Conservation (phyloP, 2,113 vertebrate genomes). For the Tachysurus vachellii region DNA sequence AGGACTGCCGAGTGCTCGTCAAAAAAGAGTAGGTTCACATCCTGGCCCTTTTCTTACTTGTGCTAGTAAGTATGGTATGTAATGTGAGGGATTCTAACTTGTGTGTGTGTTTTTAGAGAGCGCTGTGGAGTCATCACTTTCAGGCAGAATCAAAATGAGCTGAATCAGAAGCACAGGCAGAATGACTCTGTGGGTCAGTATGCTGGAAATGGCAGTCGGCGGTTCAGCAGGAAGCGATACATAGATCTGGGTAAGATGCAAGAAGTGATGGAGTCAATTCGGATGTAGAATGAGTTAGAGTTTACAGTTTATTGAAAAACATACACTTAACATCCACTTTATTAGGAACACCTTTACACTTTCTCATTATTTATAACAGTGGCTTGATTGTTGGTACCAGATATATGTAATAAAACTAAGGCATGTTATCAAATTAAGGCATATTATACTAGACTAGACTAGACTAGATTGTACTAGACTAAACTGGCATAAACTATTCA, state of each 20-base stretch:
- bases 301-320: background rate
- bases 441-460: no score
- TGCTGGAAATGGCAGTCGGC: conserved; percentile 73
- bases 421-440: no score
- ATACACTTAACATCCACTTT: background rate
- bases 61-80: background rate
- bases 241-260: conserved; percentile 84
- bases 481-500: no score
- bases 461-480: no score
- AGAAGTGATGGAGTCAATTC: background rate
- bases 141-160: conserved; percentile 77
- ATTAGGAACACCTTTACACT: no score
- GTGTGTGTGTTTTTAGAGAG: conserved; percentile 71
- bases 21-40: conserved; percentile 77
- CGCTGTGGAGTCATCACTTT: conserved; percentile 92
- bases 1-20: conserved; percentile 90
- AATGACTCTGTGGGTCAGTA: conserved; percentile 78
- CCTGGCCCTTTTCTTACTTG: background rate
- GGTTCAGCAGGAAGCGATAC: conserved; percentile 88
- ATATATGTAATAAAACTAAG: no score
- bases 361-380: no score
- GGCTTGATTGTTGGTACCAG: background rate
- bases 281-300: background rate
- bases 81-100: background rate
- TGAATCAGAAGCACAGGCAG: conserved; percentile 75